These are phyloP conservation scores for Manis javanica DNA, from an alignment of 2,797 vertebrate species.

Conservation along the genomic window DNA sequence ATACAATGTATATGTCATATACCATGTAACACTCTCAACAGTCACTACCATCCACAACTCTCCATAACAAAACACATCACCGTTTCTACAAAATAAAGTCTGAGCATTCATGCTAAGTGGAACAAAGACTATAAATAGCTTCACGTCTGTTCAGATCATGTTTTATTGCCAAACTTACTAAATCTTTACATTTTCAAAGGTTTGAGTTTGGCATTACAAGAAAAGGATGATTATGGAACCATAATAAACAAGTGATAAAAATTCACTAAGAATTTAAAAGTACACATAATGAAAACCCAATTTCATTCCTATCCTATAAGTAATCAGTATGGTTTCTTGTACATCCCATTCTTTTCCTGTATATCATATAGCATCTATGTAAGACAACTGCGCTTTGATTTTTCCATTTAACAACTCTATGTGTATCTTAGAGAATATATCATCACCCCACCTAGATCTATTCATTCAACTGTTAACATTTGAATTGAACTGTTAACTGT, in stretches of 20 bases:
- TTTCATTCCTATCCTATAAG: neutral
- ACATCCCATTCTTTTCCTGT: neutral
- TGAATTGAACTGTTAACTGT: neutral
- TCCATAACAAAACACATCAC: neutral
- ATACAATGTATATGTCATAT: neutral
- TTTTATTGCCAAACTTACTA: neutral
- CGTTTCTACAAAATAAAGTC: neutral
- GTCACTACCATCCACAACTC: neutral
- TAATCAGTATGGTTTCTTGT: neutral
- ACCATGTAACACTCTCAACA: neutral
- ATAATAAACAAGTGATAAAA: neutral
- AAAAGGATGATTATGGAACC: neutral
- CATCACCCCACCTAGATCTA: neutral
- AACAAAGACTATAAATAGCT: neutral
- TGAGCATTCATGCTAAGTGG: neutral
- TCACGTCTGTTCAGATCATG: neutral
- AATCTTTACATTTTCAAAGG: neutral
- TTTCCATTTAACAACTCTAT: neutral
- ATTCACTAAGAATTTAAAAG: neutral
- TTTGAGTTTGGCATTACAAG: constrained; percentile 7
- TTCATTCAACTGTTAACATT: neutral
- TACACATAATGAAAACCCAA: neutral
- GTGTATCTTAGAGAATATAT: neutral
- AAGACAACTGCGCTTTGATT: neutral
- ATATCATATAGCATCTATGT: neutral